Percentiles rank a stretch among this genome's conserved stretches.
These are phyloP conservation scores for Pseudochirops corinnae DNA, from an alignment of 2,797 vertebrate genomes.

Conservation along the genomic window DNA sequence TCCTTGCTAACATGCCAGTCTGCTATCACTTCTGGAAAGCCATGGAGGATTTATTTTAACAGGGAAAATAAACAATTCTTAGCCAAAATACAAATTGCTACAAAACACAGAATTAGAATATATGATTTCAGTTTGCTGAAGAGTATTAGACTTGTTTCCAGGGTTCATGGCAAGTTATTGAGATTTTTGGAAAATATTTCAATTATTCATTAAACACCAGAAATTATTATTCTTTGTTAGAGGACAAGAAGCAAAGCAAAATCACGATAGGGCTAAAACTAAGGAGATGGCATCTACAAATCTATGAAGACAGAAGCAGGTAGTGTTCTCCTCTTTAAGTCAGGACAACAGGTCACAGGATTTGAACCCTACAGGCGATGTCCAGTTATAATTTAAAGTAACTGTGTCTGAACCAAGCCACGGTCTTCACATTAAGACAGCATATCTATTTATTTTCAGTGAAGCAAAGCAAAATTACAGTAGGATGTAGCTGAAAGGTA, in stretches of 20 bases:
- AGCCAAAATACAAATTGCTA: too few species aligned
- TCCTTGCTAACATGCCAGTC: too few species aligned
- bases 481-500: constrained; percentile 30
- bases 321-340: not conserved
- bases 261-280: constrained; percentile 17
- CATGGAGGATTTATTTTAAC: too few species aligned
- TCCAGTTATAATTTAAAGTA: constrained; percentile 1
- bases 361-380: not conserved
- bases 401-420: not conserved
- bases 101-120: too few species aligned
- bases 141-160: too few species aligned
- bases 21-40: too few species aligned
- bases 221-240: not conserved
- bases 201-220: too few species aligned
- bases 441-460: constrained; percentile 10
- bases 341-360: not conserved
- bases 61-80: too few species aligned
- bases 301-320: not conserved
- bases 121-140: too few species aligned
- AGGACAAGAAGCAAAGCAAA: not conserved
- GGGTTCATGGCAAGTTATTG: too few species aligned
- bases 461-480: constrained; percentile 53
- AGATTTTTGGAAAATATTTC: too few species aligned
- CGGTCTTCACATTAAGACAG: constrained; percentile 10
- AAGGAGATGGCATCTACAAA: not conserved